phyloP scores from a whole-genome alignment of 2,113 vertebrate species.

The Naja naja region DNA sequence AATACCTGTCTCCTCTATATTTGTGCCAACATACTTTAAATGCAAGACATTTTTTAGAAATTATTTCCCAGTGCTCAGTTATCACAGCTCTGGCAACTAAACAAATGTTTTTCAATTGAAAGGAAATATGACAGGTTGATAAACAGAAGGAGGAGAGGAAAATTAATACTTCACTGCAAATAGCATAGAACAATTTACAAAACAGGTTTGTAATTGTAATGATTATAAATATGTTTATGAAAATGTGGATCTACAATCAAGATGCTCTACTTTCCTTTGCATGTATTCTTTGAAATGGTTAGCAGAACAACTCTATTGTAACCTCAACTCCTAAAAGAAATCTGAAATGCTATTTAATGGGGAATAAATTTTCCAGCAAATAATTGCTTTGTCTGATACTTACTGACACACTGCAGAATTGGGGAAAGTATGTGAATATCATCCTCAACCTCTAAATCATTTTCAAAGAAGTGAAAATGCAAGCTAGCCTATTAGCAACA shows the following conservation, averaged over 20 bases:
- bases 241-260: background rate
- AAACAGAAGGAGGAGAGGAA: background rate
- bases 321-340: background rate
- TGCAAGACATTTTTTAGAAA: conserved; percentile 36
- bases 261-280: background rate
- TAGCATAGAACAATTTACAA: background rate
- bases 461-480: background rate
- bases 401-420: background rate
- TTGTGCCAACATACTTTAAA: conserved; percentile 51
- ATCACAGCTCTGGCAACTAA: conserved; percentile 38
- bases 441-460: background rate
- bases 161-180: background rate
- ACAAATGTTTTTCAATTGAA: conserved; percentile 41
- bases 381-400: background rate
- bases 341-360: background rate
- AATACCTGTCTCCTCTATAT: conserved; percentile 38
- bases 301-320: rapidly evolving
- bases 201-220: background rate
- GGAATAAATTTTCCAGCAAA: background rate
- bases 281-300: background rate
- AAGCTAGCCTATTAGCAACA: background rate
- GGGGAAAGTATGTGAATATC: background rate
- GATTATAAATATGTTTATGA: background rate
- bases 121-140: conserved; percentile 14
- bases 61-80: conserved; percentile 50